Conservation (phyloP, 2,888 invertebrate species). For the Epistrophe eligans region DNA sequence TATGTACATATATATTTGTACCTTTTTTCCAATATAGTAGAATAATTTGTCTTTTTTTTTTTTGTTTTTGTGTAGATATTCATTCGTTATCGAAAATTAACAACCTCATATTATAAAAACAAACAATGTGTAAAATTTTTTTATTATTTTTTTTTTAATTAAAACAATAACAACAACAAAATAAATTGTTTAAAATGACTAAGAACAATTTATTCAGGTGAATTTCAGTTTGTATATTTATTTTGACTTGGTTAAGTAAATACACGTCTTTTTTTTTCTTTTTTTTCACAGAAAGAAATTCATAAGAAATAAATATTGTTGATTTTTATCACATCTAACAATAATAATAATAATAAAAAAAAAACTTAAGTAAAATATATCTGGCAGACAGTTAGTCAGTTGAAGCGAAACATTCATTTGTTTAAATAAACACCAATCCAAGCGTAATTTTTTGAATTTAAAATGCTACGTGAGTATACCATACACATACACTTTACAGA, state of each 20-base stretch:
- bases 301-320: slow-evolving; percentile 2
- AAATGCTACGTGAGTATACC: slow-evolving; percentile 29
- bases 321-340: slow-evolving; percentile 17
- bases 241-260: slow-evolving; percentile 48
- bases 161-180: not conserved
- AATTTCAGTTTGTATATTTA: slow-evolving; percentile 44
- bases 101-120: slow-evolving; percentile 10
- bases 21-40: no score
- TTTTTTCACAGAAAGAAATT: slow-evolving; percentile 33
- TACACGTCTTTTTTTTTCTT: not conserved
- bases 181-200: slow-evolving; percentile 19
- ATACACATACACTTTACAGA: no score
- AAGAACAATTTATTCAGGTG: slow-evolving; percentile 61
- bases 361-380: not conserved
- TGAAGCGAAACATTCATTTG: slow-evolving; percentile 35
- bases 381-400: slow-evolving; percentile 41
- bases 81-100: not conserved
- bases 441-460: slow-evolving; percentile 32
- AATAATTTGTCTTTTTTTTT: not conserved
- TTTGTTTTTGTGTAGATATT: not conserved
- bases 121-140: not conserved
- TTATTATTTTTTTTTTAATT: not conserved
- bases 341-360: slow-evolving; percentile 8
- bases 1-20: no score
- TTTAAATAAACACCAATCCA: slow-evolving; percentile 57